These are phyloP conservation scores for Allacma fusca DNA, from an alignment of 2,888 invertebrate species.

Conservation along the genomic window DNA sequence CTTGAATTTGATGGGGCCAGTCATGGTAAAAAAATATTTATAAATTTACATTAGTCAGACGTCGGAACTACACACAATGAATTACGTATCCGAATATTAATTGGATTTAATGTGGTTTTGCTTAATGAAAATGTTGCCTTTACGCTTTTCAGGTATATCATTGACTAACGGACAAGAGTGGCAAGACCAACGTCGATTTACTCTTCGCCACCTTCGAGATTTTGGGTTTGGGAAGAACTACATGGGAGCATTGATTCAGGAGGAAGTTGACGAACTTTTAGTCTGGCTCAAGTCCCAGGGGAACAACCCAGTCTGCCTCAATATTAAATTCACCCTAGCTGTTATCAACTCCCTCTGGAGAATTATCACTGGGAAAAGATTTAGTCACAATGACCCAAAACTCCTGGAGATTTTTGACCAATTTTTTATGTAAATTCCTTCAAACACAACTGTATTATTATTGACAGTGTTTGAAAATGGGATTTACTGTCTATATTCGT, in stretches of 20 bases:
- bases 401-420: not conserved
- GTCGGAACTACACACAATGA: too few species aligned
- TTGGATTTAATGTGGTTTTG: too few species aligned
- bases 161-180: not conserved
- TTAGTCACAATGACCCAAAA: slow-evolving; percentile 15
- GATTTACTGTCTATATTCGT: too few species aligned
- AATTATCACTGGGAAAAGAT: slow-evolving; percentile 26
- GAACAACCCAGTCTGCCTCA: not conserved
- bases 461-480: too few species aligned
- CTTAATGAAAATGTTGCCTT: not conserved
- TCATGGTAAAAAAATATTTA: not conserved
- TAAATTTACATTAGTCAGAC: too few species aligned
- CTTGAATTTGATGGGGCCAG: not conserved
- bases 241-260: slow-evolving; percentile 21
- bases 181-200: slow-evolving; percentile 7
- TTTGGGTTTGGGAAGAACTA: slow-evolving; percentile 33
- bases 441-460: too few species aligned
- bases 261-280: slow-evolving; percentile 33
- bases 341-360: slow-evolving; percentile 30
- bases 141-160: too few species aligned
- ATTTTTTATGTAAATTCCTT: not conserved
- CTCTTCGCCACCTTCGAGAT: not conserved
- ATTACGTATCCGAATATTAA: not conserved
- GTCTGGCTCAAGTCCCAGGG: slow-evolving; percentile 18
- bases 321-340: slow-evolving; percentile 33